phyloP scores from a whole-genome alignment of 2,797 vertebrate species.

The Erethizon dorsatum region DNA sequence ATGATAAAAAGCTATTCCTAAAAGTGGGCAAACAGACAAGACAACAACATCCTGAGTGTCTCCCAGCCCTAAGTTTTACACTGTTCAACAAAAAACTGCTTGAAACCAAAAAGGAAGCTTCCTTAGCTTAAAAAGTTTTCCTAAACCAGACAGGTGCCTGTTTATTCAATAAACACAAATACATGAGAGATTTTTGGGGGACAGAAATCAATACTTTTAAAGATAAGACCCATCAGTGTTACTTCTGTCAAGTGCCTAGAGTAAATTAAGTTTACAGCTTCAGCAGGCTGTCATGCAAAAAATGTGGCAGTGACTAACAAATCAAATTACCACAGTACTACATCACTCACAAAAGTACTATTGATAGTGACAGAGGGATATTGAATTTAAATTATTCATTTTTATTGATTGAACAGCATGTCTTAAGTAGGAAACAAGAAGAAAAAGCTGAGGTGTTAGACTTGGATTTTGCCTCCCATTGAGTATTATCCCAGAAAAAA shows the following conservation, averaged over 20 bases:
- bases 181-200: constrained; percentile 84
- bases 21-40: background rate
- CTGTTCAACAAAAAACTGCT: constrained; percentile 52
- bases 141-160: constrained; percentile 70
- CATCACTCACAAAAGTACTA: constrained; percentile 92
- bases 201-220: constrained; percentile 89
- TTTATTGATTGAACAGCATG: constrained; percentile 90
- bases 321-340: constrained; percentile 91
- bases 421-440: constrained; percentile 87
- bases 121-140: constrained; percentile 72
- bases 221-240: constrained; percentile 89
- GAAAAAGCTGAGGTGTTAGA: constrained; percentile 86
- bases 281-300: constrained; percentile 91
- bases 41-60: background rate
- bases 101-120: constrained; percentile 60
- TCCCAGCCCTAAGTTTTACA: constrained; percentile 18
- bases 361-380: constrained; percentile 92
- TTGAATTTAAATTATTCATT: constrained; percentile 95
- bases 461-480: constrained; percentile 83
- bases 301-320: constrained; percentile 89
- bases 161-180: constrained; percentile 88
- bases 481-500: constrained; percentile 14
- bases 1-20: constrained; percentile 7
- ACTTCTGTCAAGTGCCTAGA: constrained; percentile 88
- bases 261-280: constrained; percentile 92